phyloP scores from a whole-genome alignment of 2,888 invertebrate genomes.

The Ophion ellenae region DNA sequence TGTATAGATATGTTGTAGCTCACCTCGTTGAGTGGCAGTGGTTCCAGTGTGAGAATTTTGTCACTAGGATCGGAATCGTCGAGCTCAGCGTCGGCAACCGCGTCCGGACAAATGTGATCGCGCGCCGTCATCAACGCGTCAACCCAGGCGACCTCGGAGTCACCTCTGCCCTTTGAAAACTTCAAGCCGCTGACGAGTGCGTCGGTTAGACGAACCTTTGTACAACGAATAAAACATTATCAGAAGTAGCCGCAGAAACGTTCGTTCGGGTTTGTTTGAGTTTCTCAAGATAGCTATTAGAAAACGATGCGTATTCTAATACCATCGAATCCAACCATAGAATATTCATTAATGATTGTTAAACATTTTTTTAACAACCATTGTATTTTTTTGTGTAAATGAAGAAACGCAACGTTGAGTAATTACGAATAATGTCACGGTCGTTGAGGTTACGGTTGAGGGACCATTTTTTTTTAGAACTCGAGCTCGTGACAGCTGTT shows the following conservation, averaged over 20 bases:
- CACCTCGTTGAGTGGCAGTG: constrained; percentile 85
- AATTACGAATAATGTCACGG: too few relatives aligned
- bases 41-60: constrained; percentile 89
- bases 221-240: neutral
- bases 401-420: too few relatives aligned
- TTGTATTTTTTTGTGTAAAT: too few relatives aligned
- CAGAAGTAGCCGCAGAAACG: neutral
- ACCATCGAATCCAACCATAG: too few relatives aligned
- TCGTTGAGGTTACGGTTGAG: neutral
- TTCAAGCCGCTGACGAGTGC: constrained; percentile 93
- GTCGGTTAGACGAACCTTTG: constrained; percentile 94
- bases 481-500: neutral
- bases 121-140: constrained; percentile 90
- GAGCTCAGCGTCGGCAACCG: constrained; percentile 86
- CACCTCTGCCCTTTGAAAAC: constrained; percentile 93
- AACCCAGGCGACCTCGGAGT: constrained; percentile 98
- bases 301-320: too few relatives aligned
- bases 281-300: too few relatives aligned
- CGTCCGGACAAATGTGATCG: constrained; percentile 84
- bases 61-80: constrained; percentile 84
- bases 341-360: too few relatives aligned
- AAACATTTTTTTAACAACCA: too few relatives aligned
- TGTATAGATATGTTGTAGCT: constrained; percentile 16
- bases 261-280: too few relatives aligned
- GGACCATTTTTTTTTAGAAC: neutral